Conservation (phyloP, 2,113 vertebrate species). For the Pluvianellus socialis region DNA sequence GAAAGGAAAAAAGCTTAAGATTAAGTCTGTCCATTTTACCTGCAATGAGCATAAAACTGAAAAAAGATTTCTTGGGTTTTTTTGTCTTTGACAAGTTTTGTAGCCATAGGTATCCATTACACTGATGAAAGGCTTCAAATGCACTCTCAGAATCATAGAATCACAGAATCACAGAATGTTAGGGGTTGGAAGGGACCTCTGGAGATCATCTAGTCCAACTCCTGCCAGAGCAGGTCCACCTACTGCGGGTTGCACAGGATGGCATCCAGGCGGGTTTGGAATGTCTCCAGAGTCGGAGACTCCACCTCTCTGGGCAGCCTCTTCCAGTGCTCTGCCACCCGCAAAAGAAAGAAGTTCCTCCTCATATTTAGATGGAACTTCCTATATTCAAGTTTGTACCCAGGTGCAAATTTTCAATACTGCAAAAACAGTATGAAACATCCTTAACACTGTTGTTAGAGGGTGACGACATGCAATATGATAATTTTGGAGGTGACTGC, state of each 20-base stretch:
- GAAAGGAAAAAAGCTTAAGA: neutral
- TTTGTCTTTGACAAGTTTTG: neutral
- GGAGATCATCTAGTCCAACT: too few relatives aligned
- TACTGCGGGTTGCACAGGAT: too few relatives aligned
- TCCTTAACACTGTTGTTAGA: neutral
- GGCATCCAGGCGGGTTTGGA: too few relatives aligned
- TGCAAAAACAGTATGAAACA: neutral
- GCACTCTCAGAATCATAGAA: neutral
- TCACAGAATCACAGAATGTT: too few relatives aligned
- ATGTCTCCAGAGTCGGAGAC: too few relatives aligned
- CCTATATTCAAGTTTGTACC: too few relatives aligned
- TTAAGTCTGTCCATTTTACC: neutral
- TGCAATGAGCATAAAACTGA: neutral
- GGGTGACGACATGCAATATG: neutral
- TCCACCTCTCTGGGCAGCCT: too few relatives aligned
- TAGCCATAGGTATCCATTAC: neutral
- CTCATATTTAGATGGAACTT: too few relatives aligned
- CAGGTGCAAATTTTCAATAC: neutral
- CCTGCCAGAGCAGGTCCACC: too few relatives aligned
- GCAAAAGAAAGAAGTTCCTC: too few relatives aligned
- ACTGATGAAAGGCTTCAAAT: neutral
- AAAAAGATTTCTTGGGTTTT: neutral
- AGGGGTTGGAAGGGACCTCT: too few relatives aligned
- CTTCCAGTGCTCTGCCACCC: too few relatives aligned
- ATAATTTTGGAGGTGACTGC: neutral